Evolutionary conservation across 2,797 vertebrate species (phyloP), one percentile per base, ranked within the genome.

Genomic region (Oreochromis mossambicus): DNA sequence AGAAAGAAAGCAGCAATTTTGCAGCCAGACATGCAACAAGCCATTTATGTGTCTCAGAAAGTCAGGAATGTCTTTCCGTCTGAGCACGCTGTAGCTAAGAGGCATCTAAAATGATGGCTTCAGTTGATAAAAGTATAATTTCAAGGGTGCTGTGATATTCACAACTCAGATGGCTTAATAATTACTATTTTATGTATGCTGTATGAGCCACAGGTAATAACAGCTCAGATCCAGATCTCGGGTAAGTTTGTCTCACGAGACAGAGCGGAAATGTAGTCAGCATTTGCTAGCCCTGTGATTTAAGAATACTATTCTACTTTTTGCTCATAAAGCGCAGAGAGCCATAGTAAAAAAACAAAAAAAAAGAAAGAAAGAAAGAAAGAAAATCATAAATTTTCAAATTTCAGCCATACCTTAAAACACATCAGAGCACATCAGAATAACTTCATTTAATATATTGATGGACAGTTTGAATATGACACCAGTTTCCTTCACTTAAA

Each of bases 61-160:
- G 79, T 94, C 94, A 96, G 95, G 96, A 97, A 97, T 97, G 96
- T 93, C 91, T 93, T 85, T 96, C 94, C 94, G 96, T 97, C 96
- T 96, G 92, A 90, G 93, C 91, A 92, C 86, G 92, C 52, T 86
- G 91, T 88, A 89, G 89, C 90, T 92, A 52, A 93, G 70, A 90
- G 84, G 88, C 95, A 91, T 90, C 68, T 50, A 24, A 88, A 89
- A 63, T 38, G 32, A 91, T 55, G 58, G 63, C 32, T 63, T 63
- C 48, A 41, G 36, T 34, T 66, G 63, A 83, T 84, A 61, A 76
- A 89, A 84, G 79, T 77, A 24, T 54, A 3, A 78, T 79, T 88
- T 85, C 70, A 83, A 77, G 51, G 50, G 29, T 19, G 7, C 41
- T 54, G 10, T 12, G 78, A 61, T 77, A 54, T 43, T 51, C 50